Base-by-base conservation (phyloP, 1,140 invertebrate species). In the Diuraphis noxia region DNA sequence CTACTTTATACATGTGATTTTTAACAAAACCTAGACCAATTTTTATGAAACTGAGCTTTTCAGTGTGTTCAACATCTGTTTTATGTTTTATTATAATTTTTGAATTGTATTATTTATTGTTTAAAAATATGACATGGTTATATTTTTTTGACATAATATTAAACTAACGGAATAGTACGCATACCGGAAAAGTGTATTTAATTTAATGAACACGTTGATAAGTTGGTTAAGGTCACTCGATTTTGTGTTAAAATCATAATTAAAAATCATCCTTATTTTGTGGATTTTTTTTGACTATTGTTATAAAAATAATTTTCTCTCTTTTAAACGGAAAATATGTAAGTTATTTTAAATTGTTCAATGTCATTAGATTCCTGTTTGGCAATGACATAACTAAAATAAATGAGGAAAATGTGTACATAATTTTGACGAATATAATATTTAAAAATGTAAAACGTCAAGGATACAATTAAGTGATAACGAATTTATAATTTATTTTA, bases 131-230 rank as follows among this genome's bases (percentile, higher is more conserved):
- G 3, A 25, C 23, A 82, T 38, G 23, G 10, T 82, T 41, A 30
- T 40, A 40, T 82, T 41, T 10, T 38, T 41, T 41, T 40, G 79
- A 30, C 1, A 40, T 82, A 13, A 5, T 40, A 25, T 30, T 82
- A 40, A 30, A 82, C 25, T 34, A 36, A 79, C 6, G 23, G 38
- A 41, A 30, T 82, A 41, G 23, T 9, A 30, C 25, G 23, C 25
- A 40, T 40, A 82, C 79, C 25, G 79, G 79, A 82, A 72, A 81
- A 41, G 38, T 82, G 23, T 40, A 41, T 82, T 82, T 82, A 81
- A 40, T 40, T 81, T 81, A 41, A 41, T 40, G 9, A 30, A 41
- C 34, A 41, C 34, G n/a, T 36, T 41, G 25, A 30, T 25, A 82
- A 38, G 38, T 41, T 82, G 36, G 41, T 82, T 40, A 82, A 82